A percentile compares a stretch with the other conserved stretches of the same genome.
Evolutionary conservation across 2,113 vertebrate species (phyloP).

Genomic region (Gambusia affinis): DNA sequence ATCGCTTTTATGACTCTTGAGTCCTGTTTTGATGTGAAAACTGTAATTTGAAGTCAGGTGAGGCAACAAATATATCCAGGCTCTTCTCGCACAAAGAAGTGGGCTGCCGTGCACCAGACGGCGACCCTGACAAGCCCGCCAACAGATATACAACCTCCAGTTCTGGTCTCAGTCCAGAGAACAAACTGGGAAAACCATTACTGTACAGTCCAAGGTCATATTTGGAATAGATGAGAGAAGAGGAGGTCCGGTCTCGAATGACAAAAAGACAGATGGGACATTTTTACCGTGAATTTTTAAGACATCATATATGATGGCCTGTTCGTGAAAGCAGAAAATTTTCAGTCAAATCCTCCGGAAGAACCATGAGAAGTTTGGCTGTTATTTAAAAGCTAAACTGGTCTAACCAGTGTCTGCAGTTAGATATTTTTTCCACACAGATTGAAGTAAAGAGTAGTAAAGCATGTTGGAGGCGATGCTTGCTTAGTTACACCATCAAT

Average conservation of each 20-base stretch:
- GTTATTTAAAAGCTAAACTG: not conserved
- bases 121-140: slow-evolving; percentile 55
- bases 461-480: too few species aligned
- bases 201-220: slow-evolving; percentile 46
- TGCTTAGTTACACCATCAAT: too few species aligned
- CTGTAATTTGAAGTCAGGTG: slow-evolving; percentile 48
- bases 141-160: slow-evolving; percentile 53
- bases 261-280: slow-evolving; percentile 25
- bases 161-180: slow-evolving; percentile 59
- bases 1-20: slow-evolving; percentile 26
- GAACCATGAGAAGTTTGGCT: not conserved
- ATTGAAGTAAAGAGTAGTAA: not conserved
- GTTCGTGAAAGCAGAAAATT: not conserved
- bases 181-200: slow-evolving; percentile 78
- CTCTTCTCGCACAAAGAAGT: slow-evolving; percentile 37
- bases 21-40: slow-evolving; percentile 8
- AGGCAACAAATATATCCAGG: slow-evolving; percentile 26
- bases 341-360: not conserved
- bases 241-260: slow-evolving; percentile 11
- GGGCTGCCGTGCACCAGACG: slow-evolving; percentile 48
- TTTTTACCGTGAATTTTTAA: slow-evolving; percentile 26
- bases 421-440: not conserved
- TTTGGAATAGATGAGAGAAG: slow-evolving; percentile 32
- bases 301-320: not conserved
- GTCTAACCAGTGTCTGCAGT: not conserved